A percentile compares a stretch with the other conserved stretches of the same genome.
These are phyloP conservation scores for Pocillopora meandrina DNA, from an alignment of 92 coral and sea anemone species.

Conservation along the genomic window DNA sequence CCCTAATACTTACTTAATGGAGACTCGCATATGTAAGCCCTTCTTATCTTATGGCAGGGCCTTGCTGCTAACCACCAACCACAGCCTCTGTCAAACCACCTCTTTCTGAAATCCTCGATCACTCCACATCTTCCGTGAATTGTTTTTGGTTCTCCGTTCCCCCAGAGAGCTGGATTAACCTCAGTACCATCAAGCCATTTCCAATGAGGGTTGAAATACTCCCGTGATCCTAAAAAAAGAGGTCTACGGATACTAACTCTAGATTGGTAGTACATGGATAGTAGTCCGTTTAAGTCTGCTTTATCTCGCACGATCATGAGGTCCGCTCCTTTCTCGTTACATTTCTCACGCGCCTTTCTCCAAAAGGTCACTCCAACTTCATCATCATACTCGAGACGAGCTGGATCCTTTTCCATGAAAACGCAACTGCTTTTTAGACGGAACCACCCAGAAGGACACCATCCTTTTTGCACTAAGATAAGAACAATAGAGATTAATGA, in stretches of 20 bases:
- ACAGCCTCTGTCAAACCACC: conserved; percentile 11
- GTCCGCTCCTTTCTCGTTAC: conserved; percentile 13
- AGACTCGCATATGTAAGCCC: conserved; percentile 10
- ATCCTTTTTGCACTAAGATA: not conserved
- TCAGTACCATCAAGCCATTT: not conserved
- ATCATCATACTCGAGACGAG: not conserved
- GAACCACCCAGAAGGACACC: conserved; percentile 9
- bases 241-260: not conserved
- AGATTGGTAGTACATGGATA: not conserved
- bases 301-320: not conserved
- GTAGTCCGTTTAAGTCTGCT: conserved; percentile 1
- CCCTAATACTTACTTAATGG: not conserved
- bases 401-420: not conserved
- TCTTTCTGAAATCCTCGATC: conserved; percentile 7
- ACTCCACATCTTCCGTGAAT: conserved; percentile 15
- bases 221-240: conserved; percentile 3
- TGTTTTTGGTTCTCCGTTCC: not conserved
- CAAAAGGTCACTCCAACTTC: not conserved
- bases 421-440: not conserved
- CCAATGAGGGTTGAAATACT: conserved; percentile 4
- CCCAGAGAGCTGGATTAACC: conserved; percentile 8
- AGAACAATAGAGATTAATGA: not conserved
- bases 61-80: conserved; percentile 16
- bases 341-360: not conserved
- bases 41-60: not conserved